A percentile compares a stretch with the other conserved stretches of the same genome.
phyloP scores from a whole-genome alignment of 2,797 vertebrate species.

The Eospalax fontanierii region DNA sequence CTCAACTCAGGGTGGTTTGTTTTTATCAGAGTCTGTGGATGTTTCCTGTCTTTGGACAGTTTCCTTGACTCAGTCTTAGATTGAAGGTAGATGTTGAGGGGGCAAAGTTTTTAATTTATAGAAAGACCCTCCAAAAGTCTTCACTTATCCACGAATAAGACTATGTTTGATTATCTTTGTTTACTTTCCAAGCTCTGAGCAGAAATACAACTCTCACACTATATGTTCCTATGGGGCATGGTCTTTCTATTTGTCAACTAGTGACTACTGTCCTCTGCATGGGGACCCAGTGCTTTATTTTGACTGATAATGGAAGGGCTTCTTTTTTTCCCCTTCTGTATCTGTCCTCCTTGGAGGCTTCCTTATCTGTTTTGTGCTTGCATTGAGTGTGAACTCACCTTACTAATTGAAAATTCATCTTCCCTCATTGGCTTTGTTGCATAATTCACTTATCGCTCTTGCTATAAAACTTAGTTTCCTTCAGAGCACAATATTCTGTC shows the following conservation, averaged over 20 bases:
- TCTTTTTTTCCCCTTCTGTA: constrained; percentile 38
- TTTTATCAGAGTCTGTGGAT: constrained; percentile 35
- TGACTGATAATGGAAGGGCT: constrained; percentile 63
- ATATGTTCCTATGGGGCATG: constrained; percentile 52
- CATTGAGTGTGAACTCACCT: constrained; percentile 68
- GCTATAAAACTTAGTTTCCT: constrained; percentile 29
- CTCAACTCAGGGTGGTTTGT: not conserved
- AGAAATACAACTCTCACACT: not conserved
- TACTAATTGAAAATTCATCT: constrained; percentile 71
- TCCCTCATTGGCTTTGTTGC: constrained; percentile 63
- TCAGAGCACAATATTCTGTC: not conserved
- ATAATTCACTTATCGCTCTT: constrained; percentile 26
- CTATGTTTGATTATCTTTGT: constrained; percentile 8
- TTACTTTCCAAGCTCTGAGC: not conserved
- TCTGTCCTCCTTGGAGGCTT: constrained; percentile 56
- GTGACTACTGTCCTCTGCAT: not conserved
- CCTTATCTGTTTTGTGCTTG: constrained; percentile 64
- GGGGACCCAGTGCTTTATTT: constrained; percentile 61
- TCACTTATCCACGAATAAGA: constrained; percentile 4
- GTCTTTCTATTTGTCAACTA: constrained; percentile 64
- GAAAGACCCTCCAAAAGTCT: not conserved
- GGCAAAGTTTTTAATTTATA: constrained; percentile 36
- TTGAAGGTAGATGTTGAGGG: not conserved
- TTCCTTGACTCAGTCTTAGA: constrained; percentile 19
- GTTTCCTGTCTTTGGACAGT: constrained; percentile 46